These are phyloP conservation scores for Dolichotis patagonum DNA, from an alignment of 2,113 vertebrate genomes.

Conservation along the genomic window DNA sequence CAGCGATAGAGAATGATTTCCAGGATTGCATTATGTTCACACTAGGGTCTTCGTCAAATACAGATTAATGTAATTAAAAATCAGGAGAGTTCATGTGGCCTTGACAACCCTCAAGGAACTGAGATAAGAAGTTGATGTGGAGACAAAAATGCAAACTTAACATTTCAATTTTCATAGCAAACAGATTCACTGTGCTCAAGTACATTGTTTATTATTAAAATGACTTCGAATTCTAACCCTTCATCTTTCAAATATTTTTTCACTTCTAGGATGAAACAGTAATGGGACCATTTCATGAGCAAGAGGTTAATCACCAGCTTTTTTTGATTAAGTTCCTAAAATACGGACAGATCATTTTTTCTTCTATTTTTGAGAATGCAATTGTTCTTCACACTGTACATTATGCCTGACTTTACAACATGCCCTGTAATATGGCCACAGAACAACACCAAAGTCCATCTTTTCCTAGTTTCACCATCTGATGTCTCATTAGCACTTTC, in stretches of 20 bases:
- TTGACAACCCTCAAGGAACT: neutral
- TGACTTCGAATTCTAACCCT: neutral
- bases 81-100: neutral
- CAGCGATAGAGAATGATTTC: neutral
- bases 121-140: neutral
- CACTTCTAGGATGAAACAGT: neutral
- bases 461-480: neutral
- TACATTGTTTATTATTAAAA: neutral
- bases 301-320: accelerated
- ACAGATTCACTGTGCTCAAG: neutral
- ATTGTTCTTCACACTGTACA: neutral
- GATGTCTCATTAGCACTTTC: neutral
- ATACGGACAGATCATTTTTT: neutral
- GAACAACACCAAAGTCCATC: neutral
- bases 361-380: neutral
- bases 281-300: neutral
- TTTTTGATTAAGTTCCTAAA: neutral
- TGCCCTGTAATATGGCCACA: accelerated
- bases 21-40: neutral
- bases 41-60: neutral
- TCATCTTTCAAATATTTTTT: neutral
- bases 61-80: neutral
- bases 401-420: neutral
- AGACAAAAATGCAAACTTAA: neutral
- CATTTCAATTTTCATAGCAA: neutral